These are phyloP conservation scores for Calyptommatus sinebrachiatus DNA, from an alignment of 2,113 vertebrate species.

Conservation along the genomic window DNA sequence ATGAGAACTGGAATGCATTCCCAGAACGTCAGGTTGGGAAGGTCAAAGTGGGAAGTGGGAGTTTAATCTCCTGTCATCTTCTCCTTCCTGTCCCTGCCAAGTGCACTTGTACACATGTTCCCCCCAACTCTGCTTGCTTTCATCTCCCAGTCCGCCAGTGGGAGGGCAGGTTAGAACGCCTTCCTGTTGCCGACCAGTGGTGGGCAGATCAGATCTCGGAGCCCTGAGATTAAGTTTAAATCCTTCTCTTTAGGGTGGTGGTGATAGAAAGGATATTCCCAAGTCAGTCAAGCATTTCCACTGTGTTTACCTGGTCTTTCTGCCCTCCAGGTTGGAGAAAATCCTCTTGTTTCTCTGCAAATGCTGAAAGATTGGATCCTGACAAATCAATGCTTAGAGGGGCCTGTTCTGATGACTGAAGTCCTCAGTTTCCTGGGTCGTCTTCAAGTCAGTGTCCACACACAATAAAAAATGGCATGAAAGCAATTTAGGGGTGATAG, in stretches of 20 bases:
- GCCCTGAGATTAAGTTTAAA: not conserved
- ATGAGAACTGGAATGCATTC: too few species aligned
- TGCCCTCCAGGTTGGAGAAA: not conserved
- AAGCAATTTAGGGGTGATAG: too few species aligned
- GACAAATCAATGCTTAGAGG: too few species aligned
- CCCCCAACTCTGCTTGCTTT: too few species aligned
- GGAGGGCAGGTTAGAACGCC: not conserved
- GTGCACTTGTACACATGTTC: too few species aligned
- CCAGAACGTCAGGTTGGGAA: not conserved
- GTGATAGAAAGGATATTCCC: not conserved
- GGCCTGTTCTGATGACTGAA: too few species aligned
- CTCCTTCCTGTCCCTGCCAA: not conserved
- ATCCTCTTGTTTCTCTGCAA: not conserved
- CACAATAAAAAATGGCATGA: too few species aligned
- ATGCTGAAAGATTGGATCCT: too few species aligned
- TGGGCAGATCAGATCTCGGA: not conserved
- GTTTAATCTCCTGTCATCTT: too few species aligned
- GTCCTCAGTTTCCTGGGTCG: too few species aligned
- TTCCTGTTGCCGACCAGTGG: not conserved
- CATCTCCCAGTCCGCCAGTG: not conserved
- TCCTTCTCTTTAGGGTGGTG: not conserved
- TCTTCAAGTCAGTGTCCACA: too few species aligned
- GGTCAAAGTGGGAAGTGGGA: not conserved
- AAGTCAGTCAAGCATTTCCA: not conserved
- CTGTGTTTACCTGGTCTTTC: too few species aligned